Percentiles rank a stretch among this genome's conserved stretches.
Evolutionary conservation across 2,888 invertebrate species (phyloP).

Genomic region (Drosophila histrio): DNA sequence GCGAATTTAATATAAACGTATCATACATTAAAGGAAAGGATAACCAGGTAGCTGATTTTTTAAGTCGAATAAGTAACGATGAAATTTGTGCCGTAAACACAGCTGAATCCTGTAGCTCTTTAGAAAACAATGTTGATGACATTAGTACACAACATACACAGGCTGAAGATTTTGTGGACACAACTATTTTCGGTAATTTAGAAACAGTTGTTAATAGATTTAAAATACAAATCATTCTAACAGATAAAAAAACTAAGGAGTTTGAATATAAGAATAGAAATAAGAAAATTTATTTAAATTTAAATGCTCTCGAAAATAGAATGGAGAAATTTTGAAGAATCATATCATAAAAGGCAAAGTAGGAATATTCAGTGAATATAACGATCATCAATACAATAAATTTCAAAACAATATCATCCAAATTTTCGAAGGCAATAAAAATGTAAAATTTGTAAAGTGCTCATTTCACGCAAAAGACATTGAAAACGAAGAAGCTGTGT

Average conservation of each 20-base stretch:
- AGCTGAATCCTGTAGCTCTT: slow-evolving; percentile 25
- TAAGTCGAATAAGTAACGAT: slow-evolving; percentile 16
- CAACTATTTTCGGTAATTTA: slow-evolving; percentile 32
- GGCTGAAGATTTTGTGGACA: slow-evolving; percentile 39
- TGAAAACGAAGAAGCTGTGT: slow-evolving; percentile 22
- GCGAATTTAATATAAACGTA: slow-evolving; percentile 36
- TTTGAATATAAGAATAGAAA: slow-evolving; percentile 30
- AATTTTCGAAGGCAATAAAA: slow-evolving; percentile 11
- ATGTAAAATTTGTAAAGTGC: slow-evolving; percentile 29
- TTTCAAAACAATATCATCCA: slow-evolving; percentile 24
- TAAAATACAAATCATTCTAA: slow-evolving; percentile 27
- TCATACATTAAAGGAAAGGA: slow-evolving; percentile 37
- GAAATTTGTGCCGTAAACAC: slow-evolving; percentile 16
- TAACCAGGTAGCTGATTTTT: slow-evolving; percentile 42
- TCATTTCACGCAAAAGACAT: slow-evolving; percentile 33
- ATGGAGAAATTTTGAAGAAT: slow-evolving; percentile 18
- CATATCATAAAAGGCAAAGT: slow-evolving; percentile 17
- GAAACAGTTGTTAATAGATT: slow-evolving; percentile 42
- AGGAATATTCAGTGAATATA: slow-evolving; percentile 24
- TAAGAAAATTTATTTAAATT: slow-evolving; percentile 27
- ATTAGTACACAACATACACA: slow-evolving; percentile 34
- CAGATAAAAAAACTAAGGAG: slow-evolving; percentile 27
- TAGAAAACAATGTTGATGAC: slow-evolving; percentile 24
- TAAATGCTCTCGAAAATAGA: slow-evolving; percentile 22
- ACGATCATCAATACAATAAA: slow-evolving; percentile 25